Conservation (phyloP, 2,888 invertebrate genomes). For the Mimachlamys varia region DNA sequence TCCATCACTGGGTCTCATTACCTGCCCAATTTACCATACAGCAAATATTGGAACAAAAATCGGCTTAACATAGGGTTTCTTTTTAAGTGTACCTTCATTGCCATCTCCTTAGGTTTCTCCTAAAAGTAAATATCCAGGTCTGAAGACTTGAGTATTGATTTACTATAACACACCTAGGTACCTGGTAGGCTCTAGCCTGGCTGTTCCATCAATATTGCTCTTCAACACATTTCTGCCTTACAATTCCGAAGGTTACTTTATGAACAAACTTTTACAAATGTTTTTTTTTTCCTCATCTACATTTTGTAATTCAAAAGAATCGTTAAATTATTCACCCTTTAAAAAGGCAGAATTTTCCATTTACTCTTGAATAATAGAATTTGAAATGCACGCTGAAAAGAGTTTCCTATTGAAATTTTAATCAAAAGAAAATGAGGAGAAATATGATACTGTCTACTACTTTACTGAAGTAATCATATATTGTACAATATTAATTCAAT, state of each 20-base stretch:
- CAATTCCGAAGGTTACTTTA: neutral
- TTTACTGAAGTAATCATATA: neutral
- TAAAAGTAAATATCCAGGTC: conserved; percentile 16
- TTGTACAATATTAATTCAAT: neutral
- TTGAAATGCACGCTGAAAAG: neutral
- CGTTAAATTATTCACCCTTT: neutral
- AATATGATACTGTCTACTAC: neutral
- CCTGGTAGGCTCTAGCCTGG: neutral
- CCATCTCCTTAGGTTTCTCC: neutral
- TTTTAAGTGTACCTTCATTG: neutral
- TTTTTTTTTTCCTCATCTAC: neutral
- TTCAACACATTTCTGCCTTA: neutral
- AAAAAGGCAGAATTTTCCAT: neutral
- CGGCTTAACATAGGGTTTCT: neutral
- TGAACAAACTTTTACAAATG: neutral
- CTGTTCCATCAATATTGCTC: neutral
- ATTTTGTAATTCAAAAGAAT: neutral
- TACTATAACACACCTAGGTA: neutral
- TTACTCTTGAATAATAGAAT: neutral
- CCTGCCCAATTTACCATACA: conserved; percentile 25
- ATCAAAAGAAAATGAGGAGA: neutral
- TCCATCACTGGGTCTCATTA: neutral
- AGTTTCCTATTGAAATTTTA: neutral
- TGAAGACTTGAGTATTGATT: neutral
- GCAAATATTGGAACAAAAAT: conserved; percentile 28